phyloP scores from a whole-genome alignment of 2,797 vertebrate genomes.

The Premnoplex brunnescens region DNA sequence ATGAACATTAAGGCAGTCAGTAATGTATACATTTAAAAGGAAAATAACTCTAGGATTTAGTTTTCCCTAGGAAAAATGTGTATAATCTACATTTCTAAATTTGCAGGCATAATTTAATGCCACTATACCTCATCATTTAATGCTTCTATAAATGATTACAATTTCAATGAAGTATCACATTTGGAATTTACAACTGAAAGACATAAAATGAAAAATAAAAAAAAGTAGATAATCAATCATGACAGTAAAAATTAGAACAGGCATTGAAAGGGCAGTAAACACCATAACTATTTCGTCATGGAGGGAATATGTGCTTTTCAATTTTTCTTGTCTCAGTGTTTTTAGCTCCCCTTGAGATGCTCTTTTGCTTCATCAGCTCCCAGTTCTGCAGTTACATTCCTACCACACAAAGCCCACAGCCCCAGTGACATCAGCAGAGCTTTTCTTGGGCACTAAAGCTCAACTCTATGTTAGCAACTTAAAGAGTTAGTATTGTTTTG shows the following conservation, averaged over 20 bases:
- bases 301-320: conserved; percentile 10
- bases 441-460: not conserved
- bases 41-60: not conserved
- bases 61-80: not conserved
- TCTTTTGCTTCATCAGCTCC: not conserved
- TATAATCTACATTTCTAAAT: not conserved
- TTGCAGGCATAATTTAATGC: not conserved
- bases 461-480: not conserved
- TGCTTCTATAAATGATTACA: not conserved
- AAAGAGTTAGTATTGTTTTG: not conserved
- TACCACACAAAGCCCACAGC: not conserved
- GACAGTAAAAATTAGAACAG: conserved; percentile 28
- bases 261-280: conserved; percentile 9
- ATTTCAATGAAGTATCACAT: conserved; percentile 54
- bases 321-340: not conserved
- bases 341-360: not conserved
- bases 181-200: conserved; percentile 32
- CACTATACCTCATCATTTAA: not conserved
- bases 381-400: not conserved
- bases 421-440: not conserved
- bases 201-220: not conserved
- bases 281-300: not conserved
- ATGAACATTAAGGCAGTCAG: not conserved
- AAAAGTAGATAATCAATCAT: not conserved
- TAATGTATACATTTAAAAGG: not conserved